Base-by-base conservation (phyloP, 2,797 vertebrate species). In the Cetoscarus ocellatus region DNA sequence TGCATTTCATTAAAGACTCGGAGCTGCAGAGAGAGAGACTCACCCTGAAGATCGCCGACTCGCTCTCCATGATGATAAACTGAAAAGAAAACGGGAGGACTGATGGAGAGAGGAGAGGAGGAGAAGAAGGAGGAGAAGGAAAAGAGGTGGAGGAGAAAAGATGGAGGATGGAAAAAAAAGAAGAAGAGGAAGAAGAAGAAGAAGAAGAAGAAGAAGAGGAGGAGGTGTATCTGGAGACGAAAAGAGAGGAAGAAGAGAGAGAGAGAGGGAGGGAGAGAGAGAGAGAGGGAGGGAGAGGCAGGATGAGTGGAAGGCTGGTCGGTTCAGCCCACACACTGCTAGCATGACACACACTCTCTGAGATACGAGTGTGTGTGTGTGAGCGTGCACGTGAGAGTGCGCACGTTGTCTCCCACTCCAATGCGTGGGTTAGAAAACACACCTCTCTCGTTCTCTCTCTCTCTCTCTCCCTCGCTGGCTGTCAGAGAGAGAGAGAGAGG, bases 361-460 rank as follows among this genome's bases (percentile, higher is more conserved):
- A 51, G 43, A 55, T 67, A 18, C 10, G 39, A 38, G 66, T 27
- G 27, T 66, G 58, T 70, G 72, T 72, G 67, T 73, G 67, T 17
- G 70, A 54, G 64, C 11, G 69, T 73, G 83, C 45, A 56, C 45
- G 50, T 62, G 77, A 17, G 74, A 17, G 80, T 63, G 87, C 17
- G 79, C 80, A 76, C 73, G 78, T 67, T 79, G 69, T 91, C 91
- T 91, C 91, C 91, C 91, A 92, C 91, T 91, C 90, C 69, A 89
- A 79, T 90, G 90, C 91, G 91, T 92, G 90, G 91, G 91, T 85
- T 88, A 91, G 79, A 92, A 89, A 87, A 91, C 90, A 90, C 91
- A 88, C 88, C 90, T 88, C 86, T 87, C 54, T 47, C 50, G 34
- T 18, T 8, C 50, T 48, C 17, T 9, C n/a, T 18, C 17, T 9